Conservation (phyloP, 2,797 vertebrate species). For the Propithecus deckenii region DNA sequence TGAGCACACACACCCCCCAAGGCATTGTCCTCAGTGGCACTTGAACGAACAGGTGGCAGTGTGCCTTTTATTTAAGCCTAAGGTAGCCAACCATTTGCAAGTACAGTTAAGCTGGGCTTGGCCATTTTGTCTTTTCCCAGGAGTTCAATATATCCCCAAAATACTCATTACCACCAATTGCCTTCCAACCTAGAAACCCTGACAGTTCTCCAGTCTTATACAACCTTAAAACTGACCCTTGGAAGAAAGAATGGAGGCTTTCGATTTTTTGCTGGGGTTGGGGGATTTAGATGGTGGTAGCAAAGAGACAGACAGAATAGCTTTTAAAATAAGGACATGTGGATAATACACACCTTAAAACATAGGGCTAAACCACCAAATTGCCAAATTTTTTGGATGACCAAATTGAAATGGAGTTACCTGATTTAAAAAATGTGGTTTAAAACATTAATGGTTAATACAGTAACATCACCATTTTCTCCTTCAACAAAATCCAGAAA, state of each 20-base stretch:
- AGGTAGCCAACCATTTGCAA: background rate
- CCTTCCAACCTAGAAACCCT: background rate
- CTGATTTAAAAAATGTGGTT: background rate
- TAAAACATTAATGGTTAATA: background rate
- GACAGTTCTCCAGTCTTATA: background rate
- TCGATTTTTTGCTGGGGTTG: background rate
- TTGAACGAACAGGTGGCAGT: background rate
- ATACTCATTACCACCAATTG: background rate
- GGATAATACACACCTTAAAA: slow-evolving; percentile 19
- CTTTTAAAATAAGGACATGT: background rate
- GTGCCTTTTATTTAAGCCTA: slow-evolving; percentile 6
- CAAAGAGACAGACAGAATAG: background rate
- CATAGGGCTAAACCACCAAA: background rate
- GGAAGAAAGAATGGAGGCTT: background rate
- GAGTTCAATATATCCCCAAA: background rate
- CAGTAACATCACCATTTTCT: slow-evolving; percentile 2
- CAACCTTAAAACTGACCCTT: slow-evolving; percentile 21
- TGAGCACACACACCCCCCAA: background rate
- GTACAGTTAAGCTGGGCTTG: background rate
- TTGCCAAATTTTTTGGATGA: background rate
- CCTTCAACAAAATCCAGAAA: slow-evolving; percentile 20
- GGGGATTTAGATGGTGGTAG: background rate
- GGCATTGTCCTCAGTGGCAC: background rate
- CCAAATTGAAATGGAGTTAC: background rate
- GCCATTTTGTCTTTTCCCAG: background rate